Conservation (phyloP, 30 jellyfish, hydroid and myxozoan genomes). For the Pseudorhiza aurosa region DNA sequence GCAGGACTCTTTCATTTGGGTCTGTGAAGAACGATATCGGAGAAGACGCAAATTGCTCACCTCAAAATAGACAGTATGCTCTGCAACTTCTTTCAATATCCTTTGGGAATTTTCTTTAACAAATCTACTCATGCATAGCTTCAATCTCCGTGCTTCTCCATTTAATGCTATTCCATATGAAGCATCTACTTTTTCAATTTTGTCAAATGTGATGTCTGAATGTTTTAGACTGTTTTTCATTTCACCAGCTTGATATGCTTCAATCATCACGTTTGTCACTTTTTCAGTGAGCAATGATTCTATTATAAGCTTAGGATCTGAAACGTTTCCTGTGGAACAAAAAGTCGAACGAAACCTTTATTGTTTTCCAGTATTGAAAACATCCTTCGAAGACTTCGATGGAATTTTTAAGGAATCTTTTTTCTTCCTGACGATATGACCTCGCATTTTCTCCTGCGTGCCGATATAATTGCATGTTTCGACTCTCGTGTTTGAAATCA, state of each 20-base stretch:
- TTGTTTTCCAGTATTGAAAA: no score
- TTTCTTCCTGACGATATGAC: no score
- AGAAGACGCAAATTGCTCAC: no score
- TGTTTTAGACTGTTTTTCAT: slow-evolving; percentile 26
- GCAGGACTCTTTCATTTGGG: no score
- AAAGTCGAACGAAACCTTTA: no score
- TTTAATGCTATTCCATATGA: slow-evolving; percentile 48
- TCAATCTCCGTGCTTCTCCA: slow-evolving; percentile 39
- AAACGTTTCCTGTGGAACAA: slow-evolving; percentile 45
- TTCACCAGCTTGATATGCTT: slow-evolving; percentile 45
- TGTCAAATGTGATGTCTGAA: slow-evolving; percentile 41
- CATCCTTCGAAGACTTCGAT: no score
- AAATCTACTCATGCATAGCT: slow-evolving; percentile 25
- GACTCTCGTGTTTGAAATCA: no score
- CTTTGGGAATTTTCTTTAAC: slow-evolving; percentile 53
- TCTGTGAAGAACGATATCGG: no score
- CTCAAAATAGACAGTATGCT: slow-evolving; percentile 5
- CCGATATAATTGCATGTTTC: no score
- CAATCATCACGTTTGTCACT: slow-evolving; percentile 38
- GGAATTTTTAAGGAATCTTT: no score
- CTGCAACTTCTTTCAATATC: slow-evolving; percentile 15
- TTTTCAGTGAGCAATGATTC: slow-evolving; percentile 6
- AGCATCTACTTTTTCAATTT: slow-evolving; percentile 30
- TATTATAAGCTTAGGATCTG: slow-evolving; percentile 20
- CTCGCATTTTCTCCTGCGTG: no score